Evolutionary conservation across 2,797 vertebrate genomes (phyloP).

Genomic region (Crenuchus spilurus): DNA sequence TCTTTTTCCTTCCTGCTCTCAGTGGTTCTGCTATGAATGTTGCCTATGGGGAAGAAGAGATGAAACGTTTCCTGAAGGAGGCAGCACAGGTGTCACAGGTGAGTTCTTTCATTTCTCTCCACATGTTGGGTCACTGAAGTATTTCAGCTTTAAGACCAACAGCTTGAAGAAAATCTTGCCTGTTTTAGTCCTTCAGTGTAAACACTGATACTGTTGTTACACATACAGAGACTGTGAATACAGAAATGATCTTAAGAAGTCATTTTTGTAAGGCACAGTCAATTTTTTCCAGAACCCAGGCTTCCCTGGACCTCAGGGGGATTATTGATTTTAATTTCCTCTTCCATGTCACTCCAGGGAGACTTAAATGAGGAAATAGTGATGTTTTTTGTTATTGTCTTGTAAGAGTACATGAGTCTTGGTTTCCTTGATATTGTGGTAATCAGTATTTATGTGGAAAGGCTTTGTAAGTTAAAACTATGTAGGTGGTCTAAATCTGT

Average conservation of each 20-base stretch:
- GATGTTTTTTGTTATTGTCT: no score
- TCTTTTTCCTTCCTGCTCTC: constrained; percentile 14
- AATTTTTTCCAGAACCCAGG: constrained; percentile 4
- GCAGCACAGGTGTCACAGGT: constrained; percentile 95
- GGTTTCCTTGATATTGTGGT: no score
- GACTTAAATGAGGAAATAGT: no score
- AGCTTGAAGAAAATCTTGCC: background rate
- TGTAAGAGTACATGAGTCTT: no score
- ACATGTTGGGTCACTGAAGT: background rate
- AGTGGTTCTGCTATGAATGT: constrained; percentile 97
- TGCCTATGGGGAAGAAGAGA: constrained; percentile 87
- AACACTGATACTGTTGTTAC: no score
- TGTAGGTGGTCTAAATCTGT: no score
- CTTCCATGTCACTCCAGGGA: no score
- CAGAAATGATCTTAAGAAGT: background rate
- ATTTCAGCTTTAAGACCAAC: background rate
- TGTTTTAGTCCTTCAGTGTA: no score
- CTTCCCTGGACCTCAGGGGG: background rate
- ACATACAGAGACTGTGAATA: no score
- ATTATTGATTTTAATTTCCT: constrained; percentile 35
- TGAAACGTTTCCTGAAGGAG: constrained; percentile 94
- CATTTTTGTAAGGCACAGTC: background rate
- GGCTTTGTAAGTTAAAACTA: no score
- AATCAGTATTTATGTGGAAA: no score
- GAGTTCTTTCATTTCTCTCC: constrained; percentile 55